Evolutionary conservation across 2,113 vertebrate species (phyloP).

Genomic region (Corapipo altera): DNA sequence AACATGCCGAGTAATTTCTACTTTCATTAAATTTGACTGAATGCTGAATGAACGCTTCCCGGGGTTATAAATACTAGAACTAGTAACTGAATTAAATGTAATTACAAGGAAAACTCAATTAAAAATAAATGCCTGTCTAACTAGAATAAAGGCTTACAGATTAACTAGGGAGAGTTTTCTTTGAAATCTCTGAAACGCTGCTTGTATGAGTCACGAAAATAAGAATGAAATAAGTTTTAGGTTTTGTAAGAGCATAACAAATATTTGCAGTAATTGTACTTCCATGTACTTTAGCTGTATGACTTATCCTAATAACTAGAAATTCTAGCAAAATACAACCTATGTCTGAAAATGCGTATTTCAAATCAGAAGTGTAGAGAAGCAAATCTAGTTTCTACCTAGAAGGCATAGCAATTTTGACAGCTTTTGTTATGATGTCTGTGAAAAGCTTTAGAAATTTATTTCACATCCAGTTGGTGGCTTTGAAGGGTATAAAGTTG

Average conservation of each 20-base stretch:
- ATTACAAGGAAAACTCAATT: slow-evolving; percentile 5
- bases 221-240: neutral
- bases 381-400: neutral
- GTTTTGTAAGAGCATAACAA: neutral
- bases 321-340: neutral
- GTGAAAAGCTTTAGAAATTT: neutral
- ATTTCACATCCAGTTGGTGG: neutral
- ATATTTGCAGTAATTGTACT: neutral
- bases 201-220: neutral
- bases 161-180: neutral
- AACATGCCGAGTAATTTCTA: slow-evolving; percentile 24
- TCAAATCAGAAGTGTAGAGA: neutral
- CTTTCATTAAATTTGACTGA: slow-evolving; percentile 8
- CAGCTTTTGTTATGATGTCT: neutral
- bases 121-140: neutral
- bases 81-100: slow-evolving; percentile 14
- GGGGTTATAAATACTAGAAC: slow-evolving; percentile 13
- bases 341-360: neutral
- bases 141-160: neutral
- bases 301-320: neutral
- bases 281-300: neutral
- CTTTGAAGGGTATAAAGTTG: neutral
- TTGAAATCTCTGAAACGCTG: neutral
- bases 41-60: neutral
- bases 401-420: neutral